Conservation (phyloP, 2,113 vertebrate species). For the Anoura caudifer region DNA sequence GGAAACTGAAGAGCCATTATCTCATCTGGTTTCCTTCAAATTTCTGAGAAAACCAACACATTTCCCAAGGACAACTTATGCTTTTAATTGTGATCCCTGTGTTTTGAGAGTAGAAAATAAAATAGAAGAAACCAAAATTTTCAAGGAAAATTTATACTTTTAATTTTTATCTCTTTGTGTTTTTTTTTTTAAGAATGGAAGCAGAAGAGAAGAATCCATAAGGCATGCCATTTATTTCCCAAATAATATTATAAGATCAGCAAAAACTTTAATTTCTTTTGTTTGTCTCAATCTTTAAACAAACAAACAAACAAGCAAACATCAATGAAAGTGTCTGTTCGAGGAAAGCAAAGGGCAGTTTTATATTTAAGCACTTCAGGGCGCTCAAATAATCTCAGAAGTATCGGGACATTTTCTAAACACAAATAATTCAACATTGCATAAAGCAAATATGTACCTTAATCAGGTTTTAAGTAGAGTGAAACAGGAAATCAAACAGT, state of each 20-base stretch:
- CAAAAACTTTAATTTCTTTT: constrained; percentile 6
- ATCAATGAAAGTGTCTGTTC: background rate
- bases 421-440: constrained; percentile 40
- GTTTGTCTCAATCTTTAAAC: background rate
- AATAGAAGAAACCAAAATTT: constrained; percentile 16
- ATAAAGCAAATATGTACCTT: background rate
- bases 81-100: constrained; percentile 23
- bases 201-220: background rate
- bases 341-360: background rate
- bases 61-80: background rate
- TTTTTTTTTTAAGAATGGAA: background rate
- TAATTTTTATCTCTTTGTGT: background rate
- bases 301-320: background rate
- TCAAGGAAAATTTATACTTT: constrained; percentile 18
- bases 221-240: background rate
- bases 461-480: constrained; percentile 19
- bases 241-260: constrained; percentile 18
- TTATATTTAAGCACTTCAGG: background rate
- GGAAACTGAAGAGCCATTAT: constrained; percentile 3
- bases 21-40: constrained; percentile 33
- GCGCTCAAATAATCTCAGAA: background rate
- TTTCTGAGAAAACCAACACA: constrained; percentile 45
- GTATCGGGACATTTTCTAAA: constrained; percentile 13
- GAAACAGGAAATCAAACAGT: background rate
- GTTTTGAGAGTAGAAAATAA: background rate